Conservation (phyloP, 2,888 invertebrate genomes). For the Malthinus flaveolus region DNA sequence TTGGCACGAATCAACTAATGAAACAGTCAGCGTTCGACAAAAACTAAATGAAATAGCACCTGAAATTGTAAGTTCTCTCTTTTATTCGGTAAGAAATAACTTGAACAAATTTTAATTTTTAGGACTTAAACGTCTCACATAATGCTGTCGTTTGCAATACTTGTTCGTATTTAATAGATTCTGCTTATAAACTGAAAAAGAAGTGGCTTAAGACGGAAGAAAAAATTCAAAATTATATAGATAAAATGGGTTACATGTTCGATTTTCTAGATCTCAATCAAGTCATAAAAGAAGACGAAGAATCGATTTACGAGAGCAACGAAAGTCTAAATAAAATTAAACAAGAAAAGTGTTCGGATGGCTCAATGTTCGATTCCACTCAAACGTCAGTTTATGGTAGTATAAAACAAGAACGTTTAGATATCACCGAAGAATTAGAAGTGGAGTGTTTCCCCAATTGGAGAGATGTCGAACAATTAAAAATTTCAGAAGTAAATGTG, state of each 20-base stretch:
- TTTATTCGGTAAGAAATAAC: background rate
- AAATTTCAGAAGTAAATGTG: background rate
- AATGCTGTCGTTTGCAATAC: background rate
- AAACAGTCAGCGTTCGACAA: conserved; percentile 1
- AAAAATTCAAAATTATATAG: conserved; percentile 8
- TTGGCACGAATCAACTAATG: background rate
- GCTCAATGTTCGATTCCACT: background rate
- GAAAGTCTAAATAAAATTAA: background rate
- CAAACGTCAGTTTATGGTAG: background rate
- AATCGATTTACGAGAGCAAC: background rate
- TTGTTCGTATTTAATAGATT: background rate
- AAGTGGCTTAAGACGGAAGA: background rate
- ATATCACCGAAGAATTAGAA: background rate
- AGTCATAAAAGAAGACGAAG: conserved; percentile 11
- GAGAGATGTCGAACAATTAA: background rate
- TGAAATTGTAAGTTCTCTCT: conserved; percentile 8
- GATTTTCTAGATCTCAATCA: conserved; percentile 12
- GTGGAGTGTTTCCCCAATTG: background rate
- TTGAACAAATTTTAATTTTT: background rate
- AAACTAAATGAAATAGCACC: conserved; percentile 6
- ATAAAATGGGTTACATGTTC: conserved; percentile 5
- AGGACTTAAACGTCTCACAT: background rate
- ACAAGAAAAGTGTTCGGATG: background rate
- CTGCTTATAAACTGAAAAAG: background rate
- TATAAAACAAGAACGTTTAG: conserved; percentile 7